Base-by-base conservation (phyloP, 2,797 vertebrate genomes). In the Lagorchestes hirsutus region DNA sequence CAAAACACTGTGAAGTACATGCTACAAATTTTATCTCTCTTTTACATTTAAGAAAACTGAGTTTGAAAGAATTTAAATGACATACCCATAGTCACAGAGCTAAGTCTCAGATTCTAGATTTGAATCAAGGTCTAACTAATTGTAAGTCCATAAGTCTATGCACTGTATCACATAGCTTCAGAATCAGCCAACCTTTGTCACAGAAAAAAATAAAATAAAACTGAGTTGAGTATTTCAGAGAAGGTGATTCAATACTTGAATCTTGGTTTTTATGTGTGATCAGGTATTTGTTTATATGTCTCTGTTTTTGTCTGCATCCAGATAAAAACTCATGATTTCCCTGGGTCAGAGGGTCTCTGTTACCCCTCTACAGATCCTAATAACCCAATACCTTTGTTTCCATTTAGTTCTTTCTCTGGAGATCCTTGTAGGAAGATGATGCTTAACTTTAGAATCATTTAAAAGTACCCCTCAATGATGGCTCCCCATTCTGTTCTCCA, bases 251-350 rank as follows among this genome's bases (percentile, higher is more conserved):
- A 67, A 2, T 54, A 13, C 90, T 55, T 54, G 31, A 14, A 34
- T 31, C 67, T 0, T 90, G 93, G 57, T 94, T 95, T 95, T 74
- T 9, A 93, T 74, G 90, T 8, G 93, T 95, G 62, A 54, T 1
- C 54, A 91, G 46, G 91, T 12, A 56, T 34, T 90, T 94, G 62
- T 94, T 95, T 95, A 74, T 5, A 91, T 95, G 62, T 59, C 2
- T 54, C 74, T 46, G 90, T 22, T 56, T 56, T 56, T 22, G 40
- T 34, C 5, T 1, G 54, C 92, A 24, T 34, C 29, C 90, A 95
- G 4, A 1, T 4, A 29, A 95, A 55, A 57, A 52, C 52, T 50
- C 58, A 91, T 14, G 50, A 24, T 4, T 3, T 62, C 9, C 87
- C 52, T 57, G 8, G 90, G 29, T 27, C 28, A 0, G 12, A 46